Evolutionary conservation across 2,888 invertebrate genomes (phyloP).

Genomic region (Hydrotaea diabolus): DNA sequence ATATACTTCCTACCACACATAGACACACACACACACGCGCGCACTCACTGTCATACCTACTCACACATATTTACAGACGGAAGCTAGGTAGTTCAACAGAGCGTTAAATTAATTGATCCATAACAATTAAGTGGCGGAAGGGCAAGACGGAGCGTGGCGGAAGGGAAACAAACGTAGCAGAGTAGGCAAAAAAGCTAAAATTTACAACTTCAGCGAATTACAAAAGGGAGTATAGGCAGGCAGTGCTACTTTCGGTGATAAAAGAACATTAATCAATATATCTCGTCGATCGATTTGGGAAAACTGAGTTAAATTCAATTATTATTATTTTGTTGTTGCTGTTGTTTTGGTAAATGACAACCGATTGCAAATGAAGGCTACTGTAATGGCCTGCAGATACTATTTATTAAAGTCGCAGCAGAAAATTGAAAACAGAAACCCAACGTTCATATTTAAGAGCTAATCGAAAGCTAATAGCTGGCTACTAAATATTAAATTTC

Average conservation of each 20-base stretch:
- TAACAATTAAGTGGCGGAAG: not conserved
- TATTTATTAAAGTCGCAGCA: not conserved
- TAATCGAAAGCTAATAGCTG: not conserved
- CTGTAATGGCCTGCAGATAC: not conserved
- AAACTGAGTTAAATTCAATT: not conserved
- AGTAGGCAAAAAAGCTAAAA: too few species aligned
- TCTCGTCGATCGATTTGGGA: not conserved
- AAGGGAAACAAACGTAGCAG: too few species aligned
- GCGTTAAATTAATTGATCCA: conserved; percentile 43
- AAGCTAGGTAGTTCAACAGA: conserved; percentile 33
- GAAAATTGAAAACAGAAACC: not conserved
- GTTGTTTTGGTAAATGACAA: not conserved
- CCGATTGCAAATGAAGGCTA: not conserved
- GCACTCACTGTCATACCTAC: not conserved
- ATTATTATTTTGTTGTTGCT: not conserved
- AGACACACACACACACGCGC: not conserved
- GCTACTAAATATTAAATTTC: not conserved
- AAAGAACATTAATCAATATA: conserved; percentile 20
- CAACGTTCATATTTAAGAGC: not conserved
- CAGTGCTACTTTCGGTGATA: not conserved
- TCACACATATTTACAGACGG: not conserved
- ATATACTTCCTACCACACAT: not conserved
- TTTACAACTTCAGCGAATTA: not conserved
- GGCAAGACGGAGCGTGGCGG: not conserved
- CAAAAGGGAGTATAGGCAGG: not conserved